Percentiles rank a stretch among this genome's conserved stretches.
phyloP scores from a whole-genome alignment of 2,888 invertebrate species.

The Gibbula magus region DNA sequence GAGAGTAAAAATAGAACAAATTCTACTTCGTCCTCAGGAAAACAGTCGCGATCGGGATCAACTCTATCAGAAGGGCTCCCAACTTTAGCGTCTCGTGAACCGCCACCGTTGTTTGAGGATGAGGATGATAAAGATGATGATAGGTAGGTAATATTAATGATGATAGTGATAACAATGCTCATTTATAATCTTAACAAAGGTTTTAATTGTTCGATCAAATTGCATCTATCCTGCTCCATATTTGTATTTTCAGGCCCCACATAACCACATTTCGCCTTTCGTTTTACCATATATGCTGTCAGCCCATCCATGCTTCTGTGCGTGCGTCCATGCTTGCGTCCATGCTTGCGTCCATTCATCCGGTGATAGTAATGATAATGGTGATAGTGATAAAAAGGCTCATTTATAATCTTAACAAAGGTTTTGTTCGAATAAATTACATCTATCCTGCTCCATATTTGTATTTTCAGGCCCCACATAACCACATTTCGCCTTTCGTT shows the following conservation, averaged over 20 bases:
- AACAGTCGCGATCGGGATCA: constrained; percentile 1
- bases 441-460: no score
- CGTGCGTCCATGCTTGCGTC: no score
- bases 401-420: not conserved
- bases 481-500: no score
- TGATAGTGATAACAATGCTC: not conserved
- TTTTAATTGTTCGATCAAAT: not conserved
- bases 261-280: no score
- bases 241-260: no score
- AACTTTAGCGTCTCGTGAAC: constrained; percentile 33
- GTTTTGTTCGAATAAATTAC: not conserved
- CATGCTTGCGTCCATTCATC: no score
- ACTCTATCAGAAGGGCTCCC: constrained; percentile 13
- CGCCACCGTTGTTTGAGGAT: constrained; percentile 44
- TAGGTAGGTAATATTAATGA: constrained; percentile 36
- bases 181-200: not conserved
- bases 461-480: no score
- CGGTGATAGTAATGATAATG: no score
- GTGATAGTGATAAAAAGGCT: not conserved
- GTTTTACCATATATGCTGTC: no score
- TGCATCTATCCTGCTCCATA: no score
- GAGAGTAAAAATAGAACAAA: not conserved
- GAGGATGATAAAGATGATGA: constrained; percentile 41
- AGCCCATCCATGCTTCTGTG: no score
- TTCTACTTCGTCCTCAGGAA: not conserved